phyloP scores from a whole-genome alignment of 2,888 invertebrate genomes.

The Nineta flava region DNA sequence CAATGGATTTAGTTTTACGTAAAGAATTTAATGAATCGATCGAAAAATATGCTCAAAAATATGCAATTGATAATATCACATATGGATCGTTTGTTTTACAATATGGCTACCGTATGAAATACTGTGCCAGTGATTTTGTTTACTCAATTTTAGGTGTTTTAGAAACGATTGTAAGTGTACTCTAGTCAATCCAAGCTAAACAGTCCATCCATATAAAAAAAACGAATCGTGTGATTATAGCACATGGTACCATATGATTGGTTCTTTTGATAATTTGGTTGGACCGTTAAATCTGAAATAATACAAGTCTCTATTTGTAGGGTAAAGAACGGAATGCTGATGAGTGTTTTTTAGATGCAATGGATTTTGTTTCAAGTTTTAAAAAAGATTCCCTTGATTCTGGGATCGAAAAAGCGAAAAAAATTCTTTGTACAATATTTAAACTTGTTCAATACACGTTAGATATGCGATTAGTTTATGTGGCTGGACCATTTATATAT shows the following conservation, averaged over 20 bases:
- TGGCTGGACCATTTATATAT: slow-evolving; percentile 80
- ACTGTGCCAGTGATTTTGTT: slow-evolving; percentile 71
- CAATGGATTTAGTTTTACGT: slow-evolving; percentile 78
- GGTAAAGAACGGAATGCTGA: slow-evolving; percentile 41
- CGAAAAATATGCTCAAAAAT: slow-evolving; percentile 47
- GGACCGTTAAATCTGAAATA: no score
- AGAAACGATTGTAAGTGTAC: slow-evolving; percentile 43
- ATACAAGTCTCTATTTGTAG: slow-evolving; percentile 27
- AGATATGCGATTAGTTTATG: slow-evolving; percentile 63
- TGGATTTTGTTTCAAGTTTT: slow-evolving; percentile 48
- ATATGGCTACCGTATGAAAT: slow-evolving; percentile 65
- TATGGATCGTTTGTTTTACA: slow-evolving; percentile 67
- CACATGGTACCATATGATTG: no score
- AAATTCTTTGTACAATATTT: slow-evolving; percentile 49
- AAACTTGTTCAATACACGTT: slow-evolving; percentile 64
- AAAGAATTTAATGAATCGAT: slow-evolving; percentile 56
- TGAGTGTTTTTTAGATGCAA: slow-evolving; percentile 52
- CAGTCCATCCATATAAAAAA: no score
- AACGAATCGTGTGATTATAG: no score
- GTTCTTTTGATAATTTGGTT: no score
- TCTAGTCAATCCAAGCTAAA: no score
- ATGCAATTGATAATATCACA: slow-evolving; percentile 51
- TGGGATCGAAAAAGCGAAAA: slow-evolving; percentile 56
- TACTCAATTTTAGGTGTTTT: slow-evolving; percentile 64
- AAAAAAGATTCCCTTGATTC: slow-evolving; percentile 41